Base-by-base conservation (phyloP, 2,797 vertebrate genomes). In the Rhinichthys osculus region DNA sequence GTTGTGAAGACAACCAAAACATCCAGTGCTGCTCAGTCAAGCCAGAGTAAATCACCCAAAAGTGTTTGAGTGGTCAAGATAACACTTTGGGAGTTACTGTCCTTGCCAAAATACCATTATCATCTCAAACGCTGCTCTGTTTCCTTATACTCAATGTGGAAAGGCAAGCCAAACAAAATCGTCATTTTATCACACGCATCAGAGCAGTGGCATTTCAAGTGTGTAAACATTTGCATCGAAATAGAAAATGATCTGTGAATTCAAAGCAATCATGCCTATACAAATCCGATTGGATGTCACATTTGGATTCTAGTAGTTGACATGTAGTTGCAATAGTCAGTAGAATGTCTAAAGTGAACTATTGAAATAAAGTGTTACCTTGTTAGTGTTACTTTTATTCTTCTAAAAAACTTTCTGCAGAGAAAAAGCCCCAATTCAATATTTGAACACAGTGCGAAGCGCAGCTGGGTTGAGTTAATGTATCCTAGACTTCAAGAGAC, bases 91-190 rank as follows among this genome's bases (percentile, higher is more conserved):
- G 42, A 52, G 57, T 77, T 73, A 50, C 13, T 76, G 4, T 14
- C 10, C 57, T n/a, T 44, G n/a, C 47, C 64, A 84, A 70, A 70
- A 44, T n/a, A 33, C 7, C 7, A 71, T 84, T 47, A 78, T n/a
- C 64, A 78, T 84, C 66, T 84, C 66, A 70, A 84, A 69, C 50
- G 33, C 23, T 54, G n/a, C 23, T 84, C 59, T 77, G 44, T 19
- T 83, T 76, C 21, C 33, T 69, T 42, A 30, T 66, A 40, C 16
- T 1, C 21, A 38, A 23, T 66, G 42, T 40, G 42, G 14, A 76
- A 83, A 50, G 50, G 9, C 10, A 69, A 0, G 11, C 0, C 44
- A 84, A 67, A 83, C 27, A 3, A 38, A 73, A 83, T 83, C 0
- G n/a, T 5, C 70, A 62, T 47, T 35, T 14, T 52, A 35, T 73